These are phyloP conservation scores for Bufo bufo DNA, from an alignment of 2,113 vertebrate species.

Conservation along the genomic window DNA sequence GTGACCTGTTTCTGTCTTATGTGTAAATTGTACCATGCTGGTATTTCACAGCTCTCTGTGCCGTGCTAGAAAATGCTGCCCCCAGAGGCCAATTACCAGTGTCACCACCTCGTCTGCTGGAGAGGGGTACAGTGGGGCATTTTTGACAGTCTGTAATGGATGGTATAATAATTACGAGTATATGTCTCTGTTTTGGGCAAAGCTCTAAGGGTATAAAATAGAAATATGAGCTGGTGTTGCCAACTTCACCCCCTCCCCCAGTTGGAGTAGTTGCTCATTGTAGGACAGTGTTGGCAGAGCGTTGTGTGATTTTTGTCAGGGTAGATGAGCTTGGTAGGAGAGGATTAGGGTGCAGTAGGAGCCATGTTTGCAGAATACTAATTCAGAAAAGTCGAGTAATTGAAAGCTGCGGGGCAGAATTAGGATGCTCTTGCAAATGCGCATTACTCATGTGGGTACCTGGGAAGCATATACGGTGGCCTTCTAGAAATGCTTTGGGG, in stretches of 20 bases:
- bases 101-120: slow-evolving; percentile 37
- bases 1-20: slow-evolving; percentile 46
- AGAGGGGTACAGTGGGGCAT: not conserved
- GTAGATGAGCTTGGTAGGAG: not conserved
- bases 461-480: not conserved
- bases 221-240: not conserved
- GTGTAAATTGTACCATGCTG: slow-evolving; percentile 31
- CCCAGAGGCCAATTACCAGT: slow-evolving; percentile 44
- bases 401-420: slow-evolving; percentile 40
- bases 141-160: slow-evolving; percentile 1
- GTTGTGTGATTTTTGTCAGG: slow-evolving; percentile 12
- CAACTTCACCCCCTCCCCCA: not conserved
- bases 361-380: slow-evolving; percentile 46
- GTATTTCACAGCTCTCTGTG: not conserved
- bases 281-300: not conserved
- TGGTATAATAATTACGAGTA: not conserved
- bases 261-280: not conserved
- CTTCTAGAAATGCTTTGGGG: slow-evolving; percentile 34
- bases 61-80: slow-evolving; percentile 12
- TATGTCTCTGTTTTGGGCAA: not conserved
- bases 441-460: slow-evolving; percentile 34
- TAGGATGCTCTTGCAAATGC: slow-evolving; percentile 20
- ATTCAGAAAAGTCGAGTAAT: slow-evolving; percentile 32
- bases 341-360: slow-evolving; percentile 39
- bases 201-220: not conserved